Conservation (phyloP, 1,140 invertebrate species). For the Euglossa dilemma region DNA sequence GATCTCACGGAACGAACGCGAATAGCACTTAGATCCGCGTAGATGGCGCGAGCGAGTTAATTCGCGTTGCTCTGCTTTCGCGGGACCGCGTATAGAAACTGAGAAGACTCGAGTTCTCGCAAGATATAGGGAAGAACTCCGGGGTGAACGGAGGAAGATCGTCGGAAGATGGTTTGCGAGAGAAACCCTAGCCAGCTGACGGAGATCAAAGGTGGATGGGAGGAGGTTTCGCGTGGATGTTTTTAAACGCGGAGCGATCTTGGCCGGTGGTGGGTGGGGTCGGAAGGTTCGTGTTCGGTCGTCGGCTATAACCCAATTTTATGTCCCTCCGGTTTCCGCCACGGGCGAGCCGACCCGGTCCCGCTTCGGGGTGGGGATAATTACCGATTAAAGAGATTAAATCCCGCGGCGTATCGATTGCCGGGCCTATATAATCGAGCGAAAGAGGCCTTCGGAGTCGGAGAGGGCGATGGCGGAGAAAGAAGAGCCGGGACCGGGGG, state of each 20-base stretch:
- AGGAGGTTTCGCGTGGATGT: conserved; percentile 27
- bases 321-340: conserved; percentile 61
- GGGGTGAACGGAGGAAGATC: neutral
- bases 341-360: conserved; percentile 35
- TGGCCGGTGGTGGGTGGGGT: neutral
- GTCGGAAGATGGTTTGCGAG: neutral
- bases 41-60: too few relatives aligned
- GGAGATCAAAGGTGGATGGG: conserved; percentile 19
- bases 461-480: conserved; percentile 35
- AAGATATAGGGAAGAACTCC: neutral
- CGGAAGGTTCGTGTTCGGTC: conserved; percentile 41
- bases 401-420: conserved; percentile 73
- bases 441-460: conserved; percentile 51
- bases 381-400: conserved; percentile 76
- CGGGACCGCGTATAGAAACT: too few relatives aligned
- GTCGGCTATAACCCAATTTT: conserved; percentile 70
- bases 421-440: conserved; percentile 70
- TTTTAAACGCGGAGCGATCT: conserved; percentile 59
- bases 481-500: conserved; percentile 27
- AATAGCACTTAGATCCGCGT: too few relatives aligned
- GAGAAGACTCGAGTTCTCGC: too few relatives aligned
- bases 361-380: conserved; percentile 63
- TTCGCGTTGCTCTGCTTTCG: too few relatives aligned
- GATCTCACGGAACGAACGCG: too few relatives aligned
- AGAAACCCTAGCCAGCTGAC: conserved; percentile 17